phyloP scores from a whole-genome alignment of 37 sponge, comb jelly and placozoan species.

The Chondrilla cf. caribensis region DNA sequence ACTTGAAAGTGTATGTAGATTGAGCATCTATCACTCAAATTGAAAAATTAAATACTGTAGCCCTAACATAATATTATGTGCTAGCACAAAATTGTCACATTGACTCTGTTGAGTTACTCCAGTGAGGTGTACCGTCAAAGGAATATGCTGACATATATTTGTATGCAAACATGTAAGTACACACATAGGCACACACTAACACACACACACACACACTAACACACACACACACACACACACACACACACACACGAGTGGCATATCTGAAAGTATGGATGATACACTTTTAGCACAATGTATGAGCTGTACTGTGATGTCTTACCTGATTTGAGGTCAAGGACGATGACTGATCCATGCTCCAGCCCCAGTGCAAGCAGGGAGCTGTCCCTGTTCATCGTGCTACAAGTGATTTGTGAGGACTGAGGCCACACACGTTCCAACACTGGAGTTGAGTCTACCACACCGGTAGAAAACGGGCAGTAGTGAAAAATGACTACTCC shows the following conservation, averaged over 20 bases:
- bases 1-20: no score
- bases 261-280: not conserved
- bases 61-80: no score
- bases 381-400: slow-evolving; percentile 23
- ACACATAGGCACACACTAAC: slow-evolving; percentile 4
- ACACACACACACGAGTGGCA: not conserved
- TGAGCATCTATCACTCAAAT: no score
- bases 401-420: slow-evolving; percentile 24
- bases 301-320: no score
- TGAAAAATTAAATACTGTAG: no score
- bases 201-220: not conserved
- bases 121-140: no score
- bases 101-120: no score
- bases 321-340: slow-evolving; percentile 45
- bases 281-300: slow-evolving; percentile 1
- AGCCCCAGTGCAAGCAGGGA: slow-evolving; percentile 44
- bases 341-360: slow-evolving; percentile 31
- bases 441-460: not conserved
- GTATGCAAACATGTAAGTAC: slow-evolving; percentile 13
- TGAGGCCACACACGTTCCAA: slow-evolving; percentile 31
- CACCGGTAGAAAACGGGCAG: no score
- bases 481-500: no score
- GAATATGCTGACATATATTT: no score
- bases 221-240: slow-evolving; percentile 28
- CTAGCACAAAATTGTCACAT: no score